These are phyloP conservation scores for Heliangelus exortis DNA, from an alignment of 2,797 vertebrate species.

Conservation along the genomic window DNA sequence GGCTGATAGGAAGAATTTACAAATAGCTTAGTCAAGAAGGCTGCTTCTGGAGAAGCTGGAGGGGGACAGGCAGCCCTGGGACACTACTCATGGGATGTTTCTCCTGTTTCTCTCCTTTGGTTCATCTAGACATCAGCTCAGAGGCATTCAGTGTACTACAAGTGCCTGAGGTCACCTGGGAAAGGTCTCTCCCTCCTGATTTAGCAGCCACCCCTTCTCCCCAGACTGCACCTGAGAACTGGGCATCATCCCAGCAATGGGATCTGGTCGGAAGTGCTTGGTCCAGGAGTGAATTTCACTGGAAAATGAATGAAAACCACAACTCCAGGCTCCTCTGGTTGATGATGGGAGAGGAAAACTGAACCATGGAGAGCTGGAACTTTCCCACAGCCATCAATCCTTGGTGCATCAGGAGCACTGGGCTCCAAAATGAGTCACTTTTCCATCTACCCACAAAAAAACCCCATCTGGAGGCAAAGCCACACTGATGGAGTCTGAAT, in stretches of 20 bases:
- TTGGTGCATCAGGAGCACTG: fast-evolving
- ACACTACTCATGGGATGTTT: background rate
- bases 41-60: background rate
- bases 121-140: background rate
- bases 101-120: background rate
- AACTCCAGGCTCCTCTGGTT: background rate
- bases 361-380: background rate
- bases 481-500: background rate
- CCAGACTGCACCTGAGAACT: background rate
- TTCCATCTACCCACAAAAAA: background rate
- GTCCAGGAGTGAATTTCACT: background rate
- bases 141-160: background rate
- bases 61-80: background rate
- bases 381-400: background rate
- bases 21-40: background rate
- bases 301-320: background rate
- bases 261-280: background rate
- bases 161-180: background rate
- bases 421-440: background rate
- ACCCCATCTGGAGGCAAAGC: background rate
- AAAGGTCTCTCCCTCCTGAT: background rate
- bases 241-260: fast-evolving
- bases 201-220: background rate
- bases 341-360: fast-evolving
- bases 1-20: background rate